These are phyloP conservation scores for Drosophila sordidula DNA, from an alignment of 2,888 invertebrate species.

Conservation along the genomic window DNA sequence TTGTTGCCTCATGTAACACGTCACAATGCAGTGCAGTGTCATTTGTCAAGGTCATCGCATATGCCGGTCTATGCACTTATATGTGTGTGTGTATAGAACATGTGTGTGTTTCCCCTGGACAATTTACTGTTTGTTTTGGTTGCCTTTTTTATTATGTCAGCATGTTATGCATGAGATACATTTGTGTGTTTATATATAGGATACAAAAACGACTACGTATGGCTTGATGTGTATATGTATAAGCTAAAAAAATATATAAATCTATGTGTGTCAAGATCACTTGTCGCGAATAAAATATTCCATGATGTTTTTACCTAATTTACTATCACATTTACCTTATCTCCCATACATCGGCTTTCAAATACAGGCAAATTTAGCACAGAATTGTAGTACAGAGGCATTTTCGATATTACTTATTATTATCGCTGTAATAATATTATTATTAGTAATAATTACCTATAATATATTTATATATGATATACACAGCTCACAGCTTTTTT, in stretches of 20 bases:
- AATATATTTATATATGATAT: too few species aligned
- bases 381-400: too few species aligned
- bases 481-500: too few species aligned
- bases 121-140: constrained; percentile 24
- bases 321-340: neutral
- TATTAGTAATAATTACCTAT: too few species aligned
- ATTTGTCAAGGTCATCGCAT: constrained; percentile 74
- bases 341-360: too few species aligned
- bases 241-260: neutral
- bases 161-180: constrained; percentile 35
- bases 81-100: constrained; percentile 21
- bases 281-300: neutral
- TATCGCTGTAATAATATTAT: too few species aligned
- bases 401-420: too few species aligned
- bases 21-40: constrained; percentile 61
- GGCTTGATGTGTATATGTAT: neutral
- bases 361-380: too few species aligned
- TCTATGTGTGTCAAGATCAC: constrained; percentile 1
- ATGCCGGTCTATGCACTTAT: constrained; percentile 51
- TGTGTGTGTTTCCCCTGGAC: constrained; percentile 26
- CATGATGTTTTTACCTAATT: neutral
- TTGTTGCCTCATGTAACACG: constrained; percentile 45
- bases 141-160: constrained; percentile 59
- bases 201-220: neutral
- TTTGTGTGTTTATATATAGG: neutral